These are phyloP conservation scores for Elgonia sp. DNA, from an alignment of 2,888 invertebrate genomes.

Conservation along the genomic window DNA sequence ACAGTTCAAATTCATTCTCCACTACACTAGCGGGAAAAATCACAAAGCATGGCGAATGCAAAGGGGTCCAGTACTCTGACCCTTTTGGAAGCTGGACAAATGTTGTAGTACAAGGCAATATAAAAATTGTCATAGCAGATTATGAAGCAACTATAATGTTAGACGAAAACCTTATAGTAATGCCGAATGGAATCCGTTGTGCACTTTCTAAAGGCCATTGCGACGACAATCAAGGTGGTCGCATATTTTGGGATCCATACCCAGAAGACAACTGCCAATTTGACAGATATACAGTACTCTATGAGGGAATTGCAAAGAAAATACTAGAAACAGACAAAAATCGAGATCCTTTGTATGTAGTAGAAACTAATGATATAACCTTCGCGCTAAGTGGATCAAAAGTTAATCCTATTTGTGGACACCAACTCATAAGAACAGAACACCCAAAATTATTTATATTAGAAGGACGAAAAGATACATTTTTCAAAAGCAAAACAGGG, in stretches of 20 bases:
- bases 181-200: background rate
- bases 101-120: slow-evolving; percentile 6
- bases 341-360: too few relatives aligned
- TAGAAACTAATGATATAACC: background rate
- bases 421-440: background rate
- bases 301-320: background rate
- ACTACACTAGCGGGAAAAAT: background rate
- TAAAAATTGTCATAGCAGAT: slow-evolving; percentile 29
- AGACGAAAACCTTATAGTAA: background rate
- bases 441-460: too few relatives aligned
- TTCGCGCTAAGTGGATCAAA: background rate
- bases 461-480: too few relatives aligned
- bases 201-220: background rate
- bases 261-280: background rate
- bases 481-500: too few relatives aligned
- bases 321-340: too few relatives aligned
- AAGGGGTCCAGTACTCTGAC: background rate
- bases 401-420: background rate
- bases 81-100: background rate
- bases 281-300: background rate
- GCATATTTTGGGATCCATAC: background rate
- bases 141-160: background rate
- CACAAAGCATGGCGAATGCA: background rate
- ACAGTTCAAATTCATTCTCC: background rate
- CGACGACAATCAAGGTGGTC: slow-evolving; percentile 14